Base-by-base conservation (phyloP, 2,888 invertebrate genomes). In the Drosophila demipolita region DNA sequence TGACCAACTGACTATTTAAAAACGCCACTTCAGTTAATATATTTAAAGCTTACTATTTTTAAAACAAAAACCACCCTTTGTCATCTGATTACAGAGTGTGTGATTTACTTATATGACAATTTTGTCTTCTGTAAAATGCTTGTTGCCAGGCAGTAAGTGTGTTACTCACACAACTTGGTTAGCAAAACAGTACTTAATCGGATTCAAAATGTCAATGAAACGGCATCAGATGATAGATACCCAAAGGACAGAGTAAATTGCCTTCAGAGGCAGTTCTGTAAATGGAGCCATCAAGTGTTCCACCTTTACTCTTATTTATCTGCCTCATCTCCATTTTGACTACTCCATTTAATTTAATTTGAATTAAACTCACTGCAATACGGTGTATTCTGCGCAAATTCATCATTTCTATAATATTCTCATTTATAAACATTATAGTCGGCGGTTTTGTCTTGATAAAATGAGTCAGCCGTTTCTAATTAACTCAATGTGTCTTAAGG, bases 391-490 rank as follows among this genome's bases (percentile, higher is more conserved):
- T 20, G 59, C 53, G 73, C 35, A 42, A 60, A 64, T 61, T 73
- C 52, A 57, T 73, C 55, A 60, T 68, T 66, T 48, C 36, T 49
- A 52, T 57, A 63, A 54, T 61, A 60, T 49, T 42, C 64, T 52
- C 60, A 73, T 78, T 73, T 67, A 68, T 64, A 78, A 65, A 33
- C 57, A 61, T 45, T 52, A 49, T 26, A 40, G 59, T 57, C 65
- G 50, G 62, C 15, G 65, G 48, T 49, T 61, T 55, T 33, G 42
- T 15, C 20, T 40, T 59, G 20, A 33, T 54, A 67, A 52, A 64
- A 40, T 61, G 49, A 54, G 75, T 78, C 75, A 71, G 87, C 82
- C 66, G 63, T 67, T 84, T 82, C 78, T 89, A 76, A 87, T 87
- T 87, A 78, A 77, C 71, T 74, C 72, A 60, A 64, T 70, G 9